Evolutionary conservation across 2,113 vertebrate species (phyloP).

Genomic region (Emydura subglobosa): DNA sequence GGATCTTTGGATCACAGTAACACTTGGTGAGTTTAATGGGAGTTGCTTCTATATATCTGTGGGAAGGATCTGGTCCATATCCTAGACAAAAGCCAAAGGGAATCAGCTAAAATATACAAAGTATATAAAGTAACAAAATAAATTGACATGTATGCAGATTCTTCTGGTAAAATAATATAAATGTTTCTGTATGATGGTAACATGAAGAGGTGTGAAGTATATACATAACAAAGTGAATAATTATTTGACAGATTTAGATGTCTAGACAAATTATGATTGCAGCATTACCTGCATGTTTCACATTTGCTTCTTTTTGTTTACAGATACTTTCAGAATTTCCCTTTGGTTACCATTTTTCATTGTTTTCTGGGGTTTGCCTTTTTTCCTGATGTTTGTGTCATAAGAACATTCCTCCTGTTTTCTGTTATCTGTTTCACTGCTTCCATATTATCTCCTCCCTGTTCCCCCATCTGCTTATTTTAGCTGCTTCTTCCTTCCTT

Average conservation of each 20-base stretch:
- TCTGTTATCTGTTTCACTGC: constrained; percentile 39
- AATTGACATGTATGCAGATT: background rate
- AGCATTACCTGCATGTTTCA: background rate
- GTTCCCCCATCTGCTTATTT: constrained; percentile 49
- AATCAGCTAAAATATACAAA: background rate
- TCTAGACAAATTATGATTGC: background rate
- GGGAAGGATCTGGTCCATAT: background rate
- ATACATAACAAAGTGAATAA: background rate
- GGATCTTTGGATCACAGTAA: background rate
- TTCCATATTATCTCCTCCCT: constrained; percentile 49
- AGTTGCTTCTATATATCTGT: background rate
- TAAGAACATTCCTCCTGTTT: constrained; percentile 56
- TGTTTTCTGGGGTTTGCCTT: background rate
- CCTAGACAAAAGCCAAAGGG: background rate
- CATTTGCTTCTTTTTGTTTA: background rate
- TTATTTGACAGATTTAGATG: background rate
- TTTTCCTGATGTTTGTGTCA: constrained; percentile 33
- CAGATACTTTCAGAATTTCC: background rate
- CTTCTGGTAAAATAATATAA: background rate
- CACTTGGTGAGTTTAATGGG: background rate
- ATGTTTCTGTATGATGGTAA: constrained; percentile 3
- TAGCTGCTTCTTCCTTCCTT: constrained; percentile 58
- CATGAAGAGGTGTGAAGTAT: background rate
- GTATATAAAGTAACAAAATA: background rate
- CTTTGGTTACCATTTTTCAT: background rate